Conservation (phyloP, 2,113 vertebrate species). For the Gallinago undulata region DNA sequence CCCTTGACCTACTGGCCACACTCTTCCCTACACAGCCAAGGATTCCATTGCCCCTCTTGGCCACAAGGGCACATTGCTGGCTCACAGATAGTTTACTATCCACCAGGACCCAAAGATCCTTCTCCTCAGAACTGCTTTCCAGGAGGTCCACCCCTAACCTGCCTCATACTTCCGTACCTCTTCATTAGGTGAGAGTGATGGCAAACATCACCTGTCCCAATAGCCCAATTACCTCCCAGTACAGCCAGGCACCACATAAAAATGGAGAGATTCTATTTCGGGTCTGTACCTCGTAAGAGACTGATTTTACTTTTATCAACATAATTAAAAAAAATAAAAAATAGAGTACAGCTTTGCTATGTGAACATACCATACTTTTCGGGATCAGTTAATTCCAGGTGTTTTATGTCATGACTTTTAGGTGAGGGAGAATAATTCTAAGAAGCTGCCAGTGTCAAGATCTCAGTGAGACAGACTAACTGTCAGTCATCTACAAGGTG, state of each 20-base stretch:
- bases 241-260: not conserved
- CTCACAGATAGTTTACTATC: no score
- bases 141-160: no score
- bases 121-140: no score
- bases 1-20: no score
- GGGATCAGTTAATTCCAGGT: not conserved
- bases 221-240: accelerated
- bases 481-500: not conserved
- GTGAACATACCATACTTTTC: not conserved
- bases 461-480: not conserved
- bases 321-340: not conserved
- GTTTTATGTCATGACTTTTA: not conserved
- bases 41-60: no score
- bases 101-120: no score
- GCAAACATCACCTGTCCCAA: not conserved
- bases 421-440: not conserved
- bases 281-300: not conserved
- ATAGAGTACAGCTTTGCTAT: not conserved
- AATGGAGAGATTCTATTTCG: not conserved
- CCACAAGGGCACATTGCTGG: no score
- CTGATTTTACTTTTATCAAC: not conserved
- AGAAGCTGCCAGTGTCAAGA: not conserved
- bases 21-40: no score
- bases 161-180: accelerated
- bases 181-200: not conserved